Evolutionary conservation across 2,113 vertebrate genomes (phyloP).

Genomic region (Hyla sarda): DNA sequence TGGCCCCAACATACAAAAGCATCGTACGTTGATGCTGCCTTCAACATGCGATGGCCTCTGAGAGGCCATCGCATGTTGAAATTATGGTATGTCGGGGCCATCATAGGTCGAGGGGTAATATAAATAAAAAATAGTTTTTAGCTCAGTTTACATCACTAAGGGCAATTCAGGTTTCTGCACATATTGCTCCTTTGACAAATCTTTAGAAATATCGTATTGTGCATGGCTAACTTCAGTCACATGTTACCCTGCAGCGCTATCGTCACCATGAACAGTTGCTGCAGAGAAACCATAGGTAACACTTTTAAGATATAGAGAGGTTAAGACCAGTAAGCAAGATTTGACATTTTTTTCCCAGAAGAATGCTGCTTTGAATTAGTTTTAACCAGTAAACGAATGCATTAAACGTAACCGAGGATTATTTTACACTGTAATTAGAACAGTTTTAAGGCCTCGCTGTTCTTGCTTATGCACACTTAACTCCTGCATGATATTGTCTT

Average conservation of each 20-base stretch:
- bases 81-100: too few relatives aligned
- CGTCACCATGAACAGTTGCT: background rate
- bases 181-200: too few relatives aligned
- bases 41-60: too few relatives aligned
- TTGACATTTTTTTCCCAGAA: background rate
- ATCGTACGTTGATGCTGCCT: too few relatives aligned
- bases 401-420: background rate
- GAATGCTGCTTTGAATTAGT: background rate
- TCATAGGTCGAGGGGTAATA: too few relatives aligned
- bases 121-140: too few relatives aligned
- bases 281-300: background rate
- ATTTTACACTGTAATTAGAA: background rate
- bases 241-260: background rate
- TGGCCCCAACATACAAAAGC: too few relatives aligned
- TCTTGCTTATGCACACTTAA: conserved; percentile 1
- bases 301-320: background rate
- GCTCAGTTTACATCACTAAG: too few relatives aligned
- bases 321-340: background rate
- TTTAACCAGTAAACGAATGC: background rate
- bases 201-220: background rate
- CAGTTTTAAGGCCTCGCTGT: background rate
- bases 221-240: too few relatives aligned
- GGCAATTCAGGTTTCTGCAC: too few relatives aligned
- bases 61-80: too few relatives aligned
- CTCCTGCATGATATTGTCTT: conserved; percentile 30